Evolutionary conservation across 1,140 invertebrate genomes (phyloP).

Genomic region (Tetramorium simillimum): DNA sequence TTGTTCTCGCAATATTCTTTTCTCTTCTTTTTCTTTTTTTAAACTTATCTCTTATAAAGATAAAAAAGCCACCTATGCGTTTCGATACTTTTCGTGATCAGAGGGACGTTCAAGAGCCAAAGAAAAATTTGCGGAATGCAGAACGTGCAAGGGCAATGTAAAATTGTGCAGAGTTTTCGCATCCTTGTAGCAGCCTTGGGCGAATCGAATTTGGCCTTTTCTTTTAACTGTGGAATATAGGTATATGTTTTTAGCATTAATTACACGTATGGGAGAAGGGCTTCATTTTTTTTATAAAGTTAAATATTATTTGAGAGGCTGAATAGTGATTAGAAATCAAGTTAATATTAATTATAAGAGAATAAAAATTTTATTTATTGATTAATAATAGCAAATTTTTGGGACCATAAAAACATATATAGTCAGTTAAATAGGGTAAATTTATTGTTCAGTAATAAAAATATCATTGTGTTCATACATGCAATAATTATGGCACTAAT

Average conservation of each 20-base stretch:
- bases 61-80: not conserved
- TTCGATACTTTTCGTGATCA: slow-evolving; percentile 22
- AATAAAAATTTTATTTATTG: not conserved
- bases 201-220: not conserved
- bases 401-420: too few species aligned
- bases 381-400: not conserved
- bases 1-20: not conserved
- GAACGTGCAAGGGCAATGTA: slow-evolving; percentile 19
- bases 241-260: not conserved
- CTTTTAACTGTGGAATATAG: slow-evolving; percentile 21
- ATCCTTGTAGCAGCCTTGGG: not conserved
- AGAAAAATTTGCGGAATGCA: slow-evolving; percentile 20
- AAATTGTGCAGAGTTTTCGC: not conserved
- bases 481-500: not conserved
- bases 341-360: not conserved
- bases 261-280: not conserved
- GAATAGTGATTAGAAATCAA: not conserved
- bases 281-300: not conserved
- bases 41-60: not conserved
- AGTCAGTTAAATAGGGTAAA: too few species aligned
- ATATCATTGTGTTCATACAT: too few species aligned
- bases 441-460: too few species aligned
- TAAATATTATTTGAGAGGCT: not conserved
- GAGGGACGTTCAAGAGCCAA: slow-evolving; percentile 22
- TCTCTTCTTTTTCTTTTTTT: not conserved